These are phyloP conservation scores for Phaenicophaeus curvirostris DNA, from an alignment of 2,797 vertebrate genomes.

Conservation along the genomic window DNA sequence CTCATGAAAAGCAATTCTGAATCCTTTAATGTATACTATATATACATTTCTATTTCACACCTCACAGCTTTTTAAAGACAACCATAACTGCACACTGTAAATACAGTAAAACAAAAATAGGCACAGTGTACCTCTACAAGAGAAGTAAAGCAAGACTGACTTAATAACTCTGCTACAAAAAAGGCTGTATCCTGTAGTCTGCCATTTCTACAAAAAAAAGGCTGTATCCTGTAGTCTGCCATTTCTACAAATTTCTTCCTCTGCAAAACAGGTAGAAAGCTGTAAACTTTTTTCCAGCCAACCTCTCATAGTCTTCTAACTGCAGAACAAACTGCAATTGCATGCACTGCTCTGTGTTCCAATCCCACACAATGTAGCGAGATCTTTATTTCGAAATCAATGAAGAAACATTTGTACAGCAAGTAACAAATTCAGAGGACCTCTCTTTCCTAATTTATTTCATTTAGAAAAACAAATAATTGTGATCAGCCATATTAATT, in stretches of 20 bases:
- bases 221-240: background rate
- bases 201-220: background rate
- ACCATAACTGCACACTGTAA: slow-evolving; percentile 20
- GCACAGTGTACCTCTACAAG: background rate
- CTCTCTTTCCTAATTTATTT: background rate
- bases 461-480: slow-evolving; percentile 36
- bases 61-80: slow-evolving; percentile 53
- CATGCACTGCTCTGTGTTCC: background rate
- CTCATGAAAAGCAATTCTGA: slow-evolving; percentile 30
- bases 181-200: background rate
- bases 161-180: background rate
- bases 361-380: background rate
- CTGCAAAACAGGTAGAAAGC: background rate
- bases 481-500: background rate
- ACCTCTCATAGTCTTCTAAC: background rate
- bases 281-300: background rate
- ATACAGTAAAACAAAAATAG: slow-evolving; percentile 39
- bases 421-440: background rate
- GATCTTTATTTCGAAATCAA: background rate
- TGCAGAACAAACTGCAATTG: background rate
- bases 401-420: background rate
- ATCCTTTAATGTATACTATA: slow-evolving; percentile 28
- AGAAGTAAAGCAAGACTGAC: background rate
- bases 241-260: background rate
- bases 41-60: slow-evolving; percentile 54